Percentiles rank a stretch among this genome's conserved stretches.
Evolutionary conservation across 2,888 invertebrate species (phyloP).

Genomic region (Pachliopta kotzebuea): DNA sequence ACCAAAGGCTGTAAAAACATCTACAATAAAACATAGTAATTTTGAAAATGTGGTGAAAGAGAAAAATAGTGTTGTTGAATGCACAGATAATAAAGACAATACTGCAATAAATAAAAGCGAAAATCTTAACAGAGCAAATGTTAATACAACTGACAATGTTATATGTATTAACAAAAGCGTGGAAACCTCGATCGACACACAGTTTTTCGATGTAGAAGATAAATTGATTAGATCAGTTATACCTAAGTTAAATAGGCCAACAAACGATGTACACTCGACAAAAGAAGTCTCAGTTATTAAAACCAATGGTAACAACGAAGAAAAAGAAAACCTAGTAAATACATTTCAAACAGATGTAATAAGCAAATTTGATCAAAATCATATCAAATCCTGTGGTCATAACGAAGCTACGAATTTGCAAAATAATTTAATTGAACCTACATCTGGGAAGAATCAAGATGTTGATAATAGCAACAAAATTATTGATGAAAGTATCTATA

Average conservation of each 20-base stretch:
- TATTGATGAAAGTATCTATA: background rate
- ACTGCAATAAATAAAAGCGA: background rate
- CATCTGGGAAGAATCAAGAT: background rate
- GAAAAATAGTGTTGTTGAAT: constrained; percentile 11
- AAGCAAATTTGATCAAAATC: background rate
- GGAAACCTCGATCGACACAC: constrained; percentile 22
- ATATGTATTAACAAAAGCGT: background rate
- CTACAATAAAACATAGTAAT: background rate
- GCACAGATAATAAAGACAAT: background rate
- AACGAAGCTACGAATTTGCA: background rate
- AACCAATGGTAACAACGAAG: constrained; percentile 10
- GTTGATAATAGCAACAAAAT: background rate
- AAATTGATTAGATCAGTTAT: constrained; percentile 44
- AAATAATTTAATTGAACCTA: background rate
- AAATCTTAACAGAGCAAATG: background rate
- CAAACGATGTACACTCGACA: background rate
- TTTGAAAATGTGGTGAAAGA: background rate
- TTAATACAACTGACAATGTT: background rate
- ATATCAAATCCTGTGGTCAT: background rate
- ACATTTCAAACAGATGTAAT: background rate
- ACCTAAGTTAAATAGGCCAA: constrained; percentile 32
- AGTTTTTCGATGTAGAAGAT: constrained; percentile 43
- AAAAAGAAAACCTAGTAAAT: constrained; percentile 7
- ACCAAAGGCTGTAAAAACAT: background rate
- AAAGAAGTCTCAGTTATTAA: background rate